Evolutionary conservation across 2,888 invertebrate species (phyloP).

Genomic region (Venusia cambrica): DNA sequence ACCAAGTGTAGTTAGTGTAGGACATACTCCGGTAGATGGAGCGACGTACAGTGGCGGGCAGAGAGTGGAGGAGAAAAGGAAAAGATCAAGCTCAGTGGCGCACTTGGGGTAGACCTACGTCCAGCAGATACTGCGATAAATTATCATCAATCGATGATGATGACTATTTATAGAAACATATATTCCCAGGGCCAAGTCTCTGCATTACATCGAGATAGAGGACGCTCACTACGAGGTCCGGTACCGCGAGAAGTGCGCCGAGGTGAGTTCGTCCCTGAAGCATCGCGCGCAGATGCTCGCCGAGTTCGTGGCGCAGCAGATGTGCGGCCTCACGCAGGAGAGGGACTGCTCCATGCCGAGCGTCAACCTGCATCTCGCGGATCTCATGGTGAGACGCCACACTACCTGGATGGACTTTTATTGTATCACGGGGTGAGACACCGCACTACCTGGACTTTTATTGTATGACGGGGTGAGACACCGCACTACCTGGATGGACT

Average conservation of each 20-base stretch:
- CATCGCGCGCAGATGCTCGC: conserved; percentile 62
- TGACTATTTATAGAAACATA: background rate
- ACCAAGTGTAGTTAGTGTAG: too few species aligned
- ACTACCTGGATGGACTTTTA: too few species aligned
- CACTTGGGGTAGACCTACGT: too few species aligned
- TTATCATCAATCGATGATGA: background rate
- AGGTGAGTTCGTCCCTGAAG: conserved; percentile 57
- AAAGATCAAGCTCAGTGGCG: too few species aligned
- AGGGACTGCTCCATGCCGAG: conserved; percentile 65
- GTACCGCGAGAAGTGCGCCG: conserved; percentile 65
- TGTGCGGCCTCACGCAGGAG: conserved; percentile 67
- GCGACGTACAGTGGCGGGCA: too few species aligned
- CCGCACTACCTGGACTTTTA: too few species aligned
- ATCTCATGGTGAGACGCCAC: conserved; percentile 70
- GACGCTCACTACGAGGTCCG: conserved; percentile 67
- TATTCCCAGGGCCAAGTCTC: conserved; percentile 54
- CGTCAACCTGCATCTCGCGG: conserved; percentile 67
- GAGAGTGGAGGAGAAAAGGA: too few species aligned
- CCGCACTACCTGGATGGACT: too few species aligned
- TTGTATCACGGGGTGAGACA: too few species aligned
- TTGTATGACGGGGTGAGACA: too few species aligned
- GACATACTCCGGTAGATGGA: too few species aligned
- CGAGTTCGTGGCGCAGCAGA: conserved; percentile 74
- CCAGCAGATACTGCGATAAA: too few species aligned
- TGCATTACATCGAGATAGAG: conserved; percentile 64